Evolutionary conservation across 2,888 invertebrate genomes (phyloP).

Genomic region (Eretmocerus hayati): DNA sequence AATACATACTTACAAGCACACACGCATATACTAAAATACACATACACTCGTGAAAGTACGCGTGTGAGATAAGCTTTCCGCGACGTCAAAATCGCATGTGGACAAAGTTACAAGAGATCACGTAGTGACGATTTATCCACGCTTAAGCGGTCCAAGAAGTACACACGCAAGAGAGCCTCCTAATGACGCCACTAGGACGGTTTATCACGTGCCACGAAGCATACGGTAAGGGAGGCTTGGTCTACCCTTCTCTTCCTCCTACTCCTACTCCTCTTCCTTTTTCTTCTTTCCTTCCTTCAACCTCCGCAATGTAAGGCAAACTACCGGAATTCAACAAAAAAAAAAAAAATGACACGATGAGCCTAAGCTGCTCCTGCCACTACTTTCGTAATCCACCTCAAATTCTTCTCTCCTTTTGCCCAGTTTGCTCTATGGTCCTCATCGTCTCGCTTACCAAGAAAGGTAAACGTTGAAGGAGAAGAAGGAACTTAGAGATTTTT

Average conservation of each 20-base stretch:
- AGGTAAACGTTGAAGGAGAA: too few relatives aligned
- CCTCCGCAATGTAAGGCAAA: too few relatives aligned
- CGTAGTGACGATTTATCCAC: constrained; percentile 32
- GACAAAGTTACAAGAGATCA: constrained; percentile 28
- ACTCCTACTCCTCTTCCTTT: too few relatives aligned
- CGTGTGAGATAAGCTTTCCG: too few relatives aligned
- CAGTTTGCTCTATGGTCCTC: not conserved
- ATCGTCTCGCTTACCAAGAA: not conserved
- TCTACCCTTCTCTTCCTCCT: too few relatives aligned
- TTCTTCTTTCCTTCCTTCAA: not conserved
- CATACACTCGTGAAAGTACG: too few relatives aligned
- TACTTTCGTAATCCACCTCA: not conserved
- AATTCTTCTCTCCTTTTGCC: not conserved
- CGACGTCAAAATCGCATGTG: constrained; percentile 18
- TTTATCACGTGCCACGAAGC: constrained; percentile 29
- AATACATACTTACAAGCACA: too few relatives aligned
- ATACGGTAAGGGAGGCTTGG: too few relatives aligned
- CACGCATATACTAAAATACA: too few relatives aligned
- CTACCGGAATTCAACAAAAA: constrained; percentile 10
- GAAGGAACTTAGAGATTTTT: too few relatives aligned
- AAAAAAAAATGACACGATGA: not conserved
- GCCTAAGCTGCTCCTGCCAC: not conserved
- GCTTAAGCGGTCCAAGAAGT: constrained; percentile 26
- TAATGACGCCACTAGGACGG: constrained; percentile 29
- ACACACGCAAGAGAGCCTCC: too few relatives aligned